Percentiles rank a stretch among this genome's conserved stretches.
These are phyloP conservation scores for Glyphotaelius pellucidus DNA, from an alignment of 2,888 invertebrate genomes.

Conservation along the genomic window DNA sequence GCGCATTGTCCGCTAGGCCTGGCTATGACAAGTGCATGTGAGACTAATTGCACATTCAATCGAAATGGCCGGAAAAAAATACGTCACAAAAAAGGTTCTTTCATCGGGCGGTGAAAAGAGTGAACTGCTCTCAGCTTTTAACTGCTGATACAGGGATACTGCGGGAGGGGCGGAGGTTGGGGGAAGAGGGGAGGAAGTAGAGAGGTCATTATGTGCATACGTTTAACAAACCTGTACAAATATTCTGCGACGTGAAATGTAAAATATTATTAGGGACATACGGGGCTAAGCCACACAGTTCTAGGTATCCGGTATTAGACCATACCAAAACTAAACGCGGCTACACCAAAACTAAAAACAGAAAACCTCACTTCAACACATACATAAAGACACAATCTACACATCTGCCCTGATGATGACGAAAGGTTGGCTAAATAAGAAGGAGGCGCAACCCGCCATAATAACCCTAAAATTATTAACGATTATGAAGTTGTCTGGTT, in stretches of 20 bases:
- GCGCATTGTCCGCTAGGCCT: conserved; percentile 56
- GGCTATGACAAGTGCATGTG: conserved; percentile 64
- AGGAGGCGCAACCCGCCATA: too few relatives aligned
- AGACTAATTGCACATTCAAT: conserved; percentile 66
- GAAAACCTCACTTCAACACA: too few relatives aligned
- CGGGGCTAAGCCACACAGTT: too few relatives aligned
- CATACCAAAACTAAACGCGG: too few relatives aligned
- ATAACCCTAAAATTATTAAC: too few relatives aligned
- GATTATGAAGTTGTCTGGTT: too few relatives aligned
- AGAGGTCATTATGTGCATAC: conserved; percentile 23
- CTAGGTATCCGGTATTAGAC: too few relatives aligned
- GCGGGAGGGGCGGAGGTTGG: neutral
- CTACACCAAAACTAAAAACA: too few relatives aligned
- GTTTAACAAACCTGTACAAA: conserved; percentile 8
- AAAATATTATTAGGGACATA: too few relatives aligned
- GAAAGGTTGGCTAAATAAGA: too few relatives aligned
- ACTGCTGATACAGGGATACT: conserved; percentile 50
- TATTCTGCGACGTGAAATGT: neutral
- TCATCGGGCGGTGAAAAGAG: conserved; percentile 50
- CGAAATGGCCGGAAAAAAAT: conserved; percentile 60
- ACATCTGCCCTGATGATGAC: too few relatives aligned
- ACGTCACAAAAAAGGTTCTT: conserved; percentile 51
- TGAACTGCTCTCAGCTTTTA: conserved; percentile 58
- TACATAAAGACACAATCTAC: too few relatives aligned
- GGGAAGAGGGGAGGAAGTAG: neutral